Conservation (phyloP, 2,797 vertebrate genomes). For the Australoheros facetus region DNA sequence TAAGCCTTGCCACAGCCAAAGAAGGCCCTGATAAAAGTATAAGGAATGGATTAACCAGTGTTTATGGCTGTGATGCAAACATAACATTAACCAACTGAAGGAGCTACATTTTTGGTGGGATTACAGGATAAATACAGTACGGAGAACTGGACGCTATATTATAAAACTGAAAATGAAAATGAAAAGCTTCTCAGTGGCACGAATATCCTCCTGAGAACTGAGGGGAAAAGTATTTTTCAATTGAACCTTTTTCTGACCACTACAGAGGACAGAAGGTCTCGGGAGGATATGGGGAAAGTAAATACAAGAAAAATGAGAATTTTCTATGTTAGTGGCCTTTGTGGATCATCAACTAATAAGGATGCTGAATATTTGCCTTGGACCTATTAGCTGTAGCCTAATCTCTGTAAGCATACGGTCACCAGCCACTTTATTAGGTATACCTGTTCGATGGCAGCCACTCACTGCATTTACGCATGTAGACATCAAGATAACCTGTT, state of each 20-base stretch:
- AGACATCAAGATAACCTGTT: not conserved
- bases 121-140: not conserved
- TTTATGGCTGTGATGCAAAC: not conserved
- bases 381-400: not conserved
- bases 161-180: not conserved
- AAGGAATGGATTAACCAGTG: constrained; percentile 5
- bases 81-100: not conserved
- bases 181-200: not conserved
- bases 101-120: not conserved
- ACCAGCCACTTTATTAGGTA: not conserved
- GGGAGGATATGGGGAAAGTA: not conserved
- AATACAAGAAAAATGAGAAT: not conserved
- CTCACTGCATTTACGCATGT: not conserved
- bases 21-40: not conserved
- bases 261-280: too few relatives aligned
- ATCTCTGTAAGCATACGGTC: not conserved
- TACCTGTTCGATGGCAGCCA: not conserved
- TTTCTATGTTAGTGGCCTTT: not conserved
- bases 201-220: not conserved
- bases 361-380: not conserved
- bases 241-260: too few relatives aligned
- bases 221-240: too few relatives aligned
- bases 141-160: not conserved
- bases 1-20: not conserved
- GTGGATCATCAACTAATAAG: not conserved